These are phyloP conservation scores for Plebejus argus DNA, from an alignment of 2,888 invertebrate species.

Conservation along the genomic window DNA sequence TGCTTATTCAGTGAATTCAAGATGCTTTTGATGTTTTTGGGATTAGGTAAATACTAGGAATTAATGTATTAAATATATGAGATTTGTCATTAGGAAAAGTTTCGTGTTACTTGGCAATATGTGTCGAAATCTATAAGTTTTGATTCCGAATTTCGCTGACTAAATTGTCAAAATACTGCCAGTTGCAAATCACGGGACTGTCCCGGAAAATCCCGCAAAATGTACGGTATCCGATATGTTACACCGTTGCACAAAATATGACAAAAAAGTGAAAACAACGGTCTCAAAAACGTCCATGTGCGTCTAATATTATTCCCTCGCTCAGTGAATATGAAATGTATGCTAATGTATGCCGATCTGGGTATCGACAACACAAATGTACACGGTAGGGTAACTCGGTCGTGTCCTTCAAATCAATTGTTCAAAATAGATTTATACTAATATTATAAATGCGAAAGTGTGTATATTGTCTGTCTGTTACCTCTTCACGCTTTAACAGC, in stretches of 20 bases:
- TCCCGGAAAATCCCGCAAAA: not conserved
- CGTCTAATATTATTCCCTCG: constrained; percentile 78
- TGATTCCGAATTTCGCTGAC: not conserved
- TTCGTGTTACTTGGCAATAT: not conserved
- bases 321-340: constrained; percentile 79
- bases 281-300: constrained; percentile 70
- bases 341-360: constrained; percentile 75
- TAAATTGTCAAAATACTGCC: not conserved
- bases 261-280: constrained; percentile 65
- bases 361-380: constrained; percentile 40
- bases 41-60: no score
- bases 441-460: no score
- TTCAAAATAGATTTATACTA: no score
- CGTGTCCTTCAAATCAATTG: not conserved
- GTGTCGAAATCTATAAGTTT: no score
- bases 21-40: no score
- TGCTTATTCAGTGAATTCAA: no score
- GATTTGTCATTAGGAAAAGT: no score
- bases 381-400: not conserved
- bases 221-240: constrained; percentile 28
- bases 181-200: not conserved
- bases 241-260: constrained; percentile 61
- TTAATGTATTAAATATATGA: no score
- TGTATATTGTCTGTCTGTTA: no score
- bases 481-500: no score